Percentiles rank a stretch among this genome's conserved stretches.
Conservation (phyloP, 1,140 invertebrate genomes). For the Whitmania pigra region DNA sequence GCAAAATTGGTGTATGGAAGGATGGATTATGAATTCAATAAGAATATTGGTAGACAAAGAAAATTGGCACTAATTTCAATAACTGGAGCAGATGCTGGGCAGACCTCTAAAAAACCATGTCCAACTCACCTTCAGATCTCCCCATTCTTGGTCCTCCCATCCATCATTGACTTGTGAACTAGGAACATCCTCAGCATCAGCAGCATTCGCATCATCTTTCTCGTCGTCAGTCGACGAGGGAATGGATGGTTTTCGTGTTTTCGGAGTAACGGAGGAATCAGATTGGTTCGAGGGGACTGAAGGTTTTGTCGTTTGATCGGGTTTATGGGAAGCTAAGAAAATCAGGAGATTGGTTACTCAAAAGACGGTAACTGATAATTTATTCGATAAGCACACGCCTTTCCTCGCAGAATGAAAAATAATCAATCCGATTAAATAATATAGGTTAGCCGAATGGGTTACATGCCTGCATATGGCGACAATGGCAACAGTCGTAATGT, state of each 20-base stretch:
- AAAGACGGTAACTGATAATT: no score
- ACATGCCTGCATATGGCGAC: no score
- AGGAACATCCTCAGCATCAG: constrained; percentile 65
- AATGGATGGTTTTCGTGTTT: not conserved
- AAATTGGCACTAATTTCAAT: no score
- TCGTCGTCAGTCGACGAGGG: constrained; percentile 31
- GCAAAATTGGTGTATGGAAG: not conserved
- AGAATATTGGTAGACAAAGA: no score
- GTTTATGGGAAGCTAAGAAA: not conserved
- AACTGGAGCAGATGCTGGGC: no score
- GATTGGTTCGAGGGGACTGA: not conserved
- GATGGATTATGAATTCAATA: not conserved
- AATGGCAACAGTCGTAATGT: no score
- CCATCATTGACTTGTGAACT: constrained; percentile 40
- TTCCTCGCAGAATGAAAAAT: no score
- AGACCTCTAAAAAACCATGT: constrained; percentile 12
- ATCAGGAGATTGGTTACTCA: no score
- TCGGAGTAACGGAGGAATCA: not conserved
- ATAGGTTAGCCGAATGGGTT: no score
- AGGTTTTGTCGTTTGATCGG: not conserved
- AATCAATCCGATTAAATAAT: no score
- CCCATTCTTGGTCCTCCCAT: constrained; percentile 64
- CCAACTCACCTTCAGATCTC: constrained; percentile 59
- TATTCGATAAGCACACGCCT: no score
- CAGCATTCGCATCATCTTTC: constrained; percentile 63